Evolutionary conservation across 2,888 invertebrate species (phyloP).

Genomic region (Sarcophaga caerulescens): DNA sequence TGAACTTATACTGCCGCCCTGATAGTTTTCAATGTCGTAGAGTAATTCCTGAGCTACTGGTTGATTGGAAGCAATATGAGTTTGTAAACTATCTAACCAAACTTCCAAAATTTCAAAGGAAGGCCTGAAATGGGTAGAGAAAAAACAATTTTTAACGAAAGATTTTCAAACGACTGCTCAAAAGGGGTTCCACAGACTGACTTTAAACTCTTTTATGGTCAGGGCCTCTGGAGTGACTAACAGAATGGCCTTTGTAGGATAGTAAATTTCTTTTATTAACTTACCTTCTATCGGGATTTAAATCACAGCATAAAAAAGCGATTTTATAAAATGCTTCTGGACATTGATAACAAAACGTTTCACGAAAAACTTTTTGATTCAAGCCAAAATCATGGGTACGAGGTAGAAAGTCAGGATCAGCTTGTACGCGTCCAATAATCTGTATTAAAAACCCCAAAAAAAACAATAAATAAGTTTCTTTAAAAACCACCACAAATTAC

Average conservation of each 20-base stretch:
- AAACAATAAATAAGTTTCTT: neutral
- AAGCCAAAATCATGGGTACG: slow-evolving; percentile 95
- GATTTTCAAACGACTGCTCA: too few species aligned
- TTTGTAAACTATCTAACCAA: slow-evolving; percentile 92
- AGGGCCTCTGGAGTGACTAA: too few species aligned
- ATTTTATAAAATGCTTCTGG: slow-evolving; percentile 94
- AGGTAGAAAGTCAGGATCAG: slow-evolving; percentile 96
- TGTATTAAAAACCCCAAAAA: slow-evolving; percentile 74
- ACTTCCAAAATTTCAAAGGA: slow-evolving; percentile 94
- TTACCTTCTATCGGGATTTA: slow-evolving; percentile 93
- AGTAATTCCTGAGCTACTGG: slow-evolving; percentile 86
- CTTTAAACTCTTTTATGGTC: too few species aligned
- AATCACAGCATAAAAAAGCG: slow-evolving; percentile 94
- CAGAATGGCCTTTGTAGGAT: too few species aligned
- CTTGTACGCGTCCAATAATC: slow-evolving; percentile 96
- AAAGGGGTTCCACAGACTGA: too few species aligned
- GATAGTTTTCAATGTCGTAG: slow-evolving; percentile 88
- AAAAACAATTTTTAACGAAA: neutral
- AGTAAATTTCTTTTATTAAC: too few species aligned
- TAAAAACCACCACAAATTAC: too few species aligned
- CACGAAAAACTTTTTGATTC: slow-evolving; percentile 91
- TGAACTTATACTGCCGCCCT: slow-evolving; percentile 79
- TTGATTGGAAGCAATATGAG: slow-evolving; percentile 86
- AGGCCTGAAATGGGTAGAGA: slow-evolving; percentile 83
- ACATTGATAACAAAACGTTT: slow-evolving; percentile 91